A percentile compares a stretch with the other conserved stretches of the same genome.
These are phyloP conservation scores for Palythoa heliodiscus DNA, from an alignment of 92 coral and sea anemone genomes.

Conservation along the genomic window DNA sequence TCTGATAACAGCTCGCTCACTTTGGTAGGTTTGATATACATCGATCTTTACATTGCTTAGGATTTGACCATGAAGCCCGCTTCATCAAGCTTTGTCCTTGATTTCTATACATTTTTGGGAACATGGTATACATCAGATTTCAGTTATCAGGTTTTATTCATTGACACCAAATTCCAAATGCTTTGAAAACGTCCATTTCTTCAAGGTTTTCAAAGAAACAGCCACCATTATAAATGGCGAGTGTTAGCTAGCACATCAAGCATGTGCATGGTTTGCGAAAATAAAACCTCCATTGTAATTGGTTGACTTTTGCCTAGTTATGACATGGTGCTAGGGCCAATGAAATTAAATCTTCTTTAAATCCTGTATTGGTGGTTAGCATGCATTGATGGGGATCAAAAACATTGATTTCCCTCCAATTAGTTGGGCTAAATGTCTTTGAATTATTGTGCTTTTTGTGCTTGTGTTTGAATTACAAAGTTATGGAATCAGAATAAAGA, in stretches of 20 bases:
- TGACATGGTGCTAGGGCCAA: background rate
- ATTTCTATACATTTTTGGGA: background rate
- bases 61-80: too few relatives aligned
- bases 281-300: background rate
- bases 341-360: background rate
- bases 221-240: background rate
- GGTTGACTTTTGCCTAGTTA: background rate
- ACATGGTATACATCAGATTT: background rate
- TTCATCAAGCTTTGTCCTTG: too few relatives aligned
- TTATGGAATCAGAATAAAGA: too few relatives aligned
- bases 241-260: background rate
- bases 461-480: too few relatives aligned
- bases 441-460: too few relatives aligned
- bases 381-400: background rate
- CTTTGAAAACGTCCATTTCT: constrained; percentile 1
- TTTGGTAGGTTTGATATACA: too few relatives aligned
- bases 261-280: constrained; percentile 3
- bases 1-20: too few relatives aligned
- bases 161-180: background rate
- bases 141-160: background rate
- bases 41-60: too few relatives aligned
- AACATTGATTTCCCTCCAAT: background rate
- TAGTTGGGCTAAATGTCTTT: background rate
- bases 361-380: background rate
- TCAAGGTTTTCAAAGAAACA: background rate